A percentile compares a stretch with the other conserved stretches of the same genome.
These are phyloP conservation scores for Eira barbara DNA, from an alignment of 2,113 vertebrate genomes.

Conservation along the genomic window DNA sequence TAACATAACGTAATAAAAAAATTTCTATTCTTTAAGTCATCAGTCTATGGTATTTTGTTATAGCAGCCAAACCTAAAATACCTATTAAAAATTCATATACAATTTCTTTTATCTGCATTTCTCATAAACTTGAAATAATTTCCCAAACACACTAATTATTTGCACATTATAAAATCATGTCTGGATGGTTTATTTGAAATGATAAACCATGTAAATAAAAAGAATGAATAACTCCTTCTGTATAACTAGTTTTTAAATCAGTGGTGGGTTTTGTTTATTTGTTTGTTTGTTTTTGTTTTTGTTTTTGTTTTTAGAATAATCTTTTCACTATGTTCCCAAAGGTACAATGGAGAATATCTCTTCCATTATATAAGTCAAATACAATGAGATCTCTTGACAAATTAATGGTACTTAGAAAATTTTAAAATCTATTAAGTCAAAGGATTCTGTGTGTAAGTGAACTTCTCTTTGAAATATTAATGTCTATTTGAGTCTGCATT, in stretches of 20 bases:
- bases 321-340: neutral
- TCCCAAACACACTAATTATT: neutral
- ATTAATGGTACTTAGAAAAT: neutral
- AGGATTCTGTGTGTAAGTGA: neutral
- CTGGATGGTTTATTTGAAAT: neutral
- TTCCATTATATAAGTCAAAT: neutral
- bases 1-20: too few species aligned
- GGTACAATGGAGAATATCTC: neutral
- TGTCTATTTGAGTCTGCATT: neutral
- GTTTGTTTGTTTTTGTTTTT: too few species aligned
- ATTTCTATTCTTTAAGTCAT: neutral
- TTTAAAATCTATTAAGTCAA: neutral
- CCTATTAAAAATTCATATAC: neutral
- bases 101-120: neutral
- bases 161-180: neutral
- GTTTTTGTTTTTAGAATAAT: neutral
- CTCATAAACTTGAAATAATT: neutral
- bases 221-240: neutral
- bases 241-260: neutral
- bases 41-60: neutral
- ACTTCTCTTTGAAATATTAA: conserved; percentile 6
- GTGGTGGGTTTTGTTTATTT: neutral
- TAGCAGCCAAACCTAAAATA: neutral
- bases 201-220: neutral
- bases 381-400: neutral